Evolutionary conservation across 2,797 vertebrate species (phyloP).

Genomic region (Crenuchus spilurus): DNA sequence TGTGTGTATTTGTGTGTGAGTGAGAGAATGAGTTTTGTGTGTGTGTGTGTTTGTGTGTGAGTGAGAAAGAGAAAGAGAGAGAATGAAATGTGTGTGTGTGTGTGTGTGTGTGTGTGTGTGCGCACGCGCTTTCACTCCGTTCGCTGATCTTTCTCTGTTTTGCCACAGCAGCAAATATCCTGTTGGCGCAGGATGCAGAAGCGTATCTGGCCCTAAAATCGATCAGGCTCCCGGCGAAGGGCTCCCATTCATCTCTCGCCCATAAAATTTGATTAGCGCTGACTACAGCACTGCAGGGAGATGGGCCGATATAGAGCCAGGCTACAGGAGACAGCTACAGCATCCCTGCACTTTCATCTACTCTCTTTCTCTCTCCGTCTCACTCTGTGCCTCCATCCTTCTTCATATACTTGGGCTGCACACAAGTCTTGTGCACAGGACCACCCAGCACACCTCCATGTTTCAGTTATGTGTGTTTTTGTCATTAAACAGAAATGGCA

Average conservation of each 20-base stretch:
- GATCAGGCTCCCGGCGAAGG: conserved; percentile 85
- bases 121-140: conserved; percentile 38
- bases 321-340: conserved; percentile 77
- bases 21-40: too few species aligned
- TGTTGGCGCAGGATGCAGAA: conserved; percentile 82
- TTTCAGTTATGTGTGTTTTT: conserved; percentile 42
- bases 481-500: conserved; percentile 67
- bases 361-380: conserved; percentile 57
- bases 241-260: conserved; percentile 91
- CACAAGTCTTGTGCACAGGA: neutral
- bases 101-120: neutral
- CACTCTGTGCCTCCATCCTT: conserved; percentile 28
- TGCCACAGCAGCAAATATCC: conserved; percentile 96
- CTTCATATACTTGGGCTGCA: conserved; percentile 12
- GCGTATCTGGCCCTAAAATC: conserved; percentile 88
- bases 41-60: neutral
- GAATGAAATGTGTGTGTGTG: neutral
- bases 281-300: conserved; percentile 87
- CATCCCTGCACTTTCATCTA: conserved; percentile 60
- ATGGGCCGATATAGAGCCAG: conserved; percentile 84
- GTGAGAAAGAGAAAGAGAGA: neutral
- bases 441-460: conserved; percentile 46
- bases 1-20: conserved; percentile 12
- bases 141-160: conserved; percentile 72
- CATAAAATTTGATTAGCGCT: conserved; percentile 93